Base-by-base conservation (phyloP, 2,888 invertebrate species). In the Hirtodrosophila cameraria region DNA sequence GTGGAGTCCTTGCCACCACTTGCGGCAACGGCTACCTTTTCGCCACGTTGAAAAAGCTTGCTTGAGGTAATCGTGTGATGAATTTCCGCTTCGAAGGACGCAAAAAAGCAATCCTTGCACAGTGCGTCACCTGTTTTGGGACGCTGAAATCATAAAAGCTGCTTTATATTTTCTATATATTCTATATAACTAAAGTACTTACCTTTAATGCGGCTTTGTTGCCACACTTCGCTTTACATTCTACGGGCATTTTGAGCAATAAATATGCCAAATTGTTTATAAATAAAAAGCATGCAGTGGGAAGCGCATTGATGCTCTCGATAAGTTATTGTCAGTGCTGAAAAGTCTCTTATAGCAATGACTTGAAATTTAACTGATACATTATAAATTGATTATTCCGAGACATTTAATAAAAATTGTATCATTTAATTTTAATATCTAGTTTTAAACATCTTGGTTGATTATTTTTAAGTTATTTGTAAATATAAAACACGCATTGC, bases 1-100 rank as follows among this genome's bases (percentile, higher is more conserved):
- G 99, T 99, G 0, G 99, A 99, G 91, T 99, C 99, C 92, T 97
- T 97, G 20, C 97, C 97, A 23, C 97, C 97, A 28, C 97, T 97
- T 0, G 98, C 99, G 20, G 97, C 99, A 18, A 99, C 94, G 1
- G 98, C 99, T 18, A 99, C 97, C 31, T 94, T 95, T 84, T 96
- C 94, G 0, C 97, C 97, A 49, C 92, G 92, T 49, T 94, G 94
- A 88, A 99, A 99, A 42, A 99, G 92, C 66, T 95, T 93, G 16
- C 94, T 96, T 86, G 94, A 93, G 1, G 92, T 92, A 43, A 99
- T 98, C 0, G 98, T 99, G 84, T 95, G 94, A 91, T 99, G 98
- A 66, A 99, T 94, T 92, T 99, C 99, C 48, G 95, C 94, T 92
- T 99, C 99, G 90, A 99, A 99, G 0, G 96, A 97, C 89, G 93